Percentiles rank a stretch among this genome's conserved stretches.
phyloP scores from a whole-genome alignment of 2,113 vertebrate species.

The Gopherus evgoodei region DNA sequence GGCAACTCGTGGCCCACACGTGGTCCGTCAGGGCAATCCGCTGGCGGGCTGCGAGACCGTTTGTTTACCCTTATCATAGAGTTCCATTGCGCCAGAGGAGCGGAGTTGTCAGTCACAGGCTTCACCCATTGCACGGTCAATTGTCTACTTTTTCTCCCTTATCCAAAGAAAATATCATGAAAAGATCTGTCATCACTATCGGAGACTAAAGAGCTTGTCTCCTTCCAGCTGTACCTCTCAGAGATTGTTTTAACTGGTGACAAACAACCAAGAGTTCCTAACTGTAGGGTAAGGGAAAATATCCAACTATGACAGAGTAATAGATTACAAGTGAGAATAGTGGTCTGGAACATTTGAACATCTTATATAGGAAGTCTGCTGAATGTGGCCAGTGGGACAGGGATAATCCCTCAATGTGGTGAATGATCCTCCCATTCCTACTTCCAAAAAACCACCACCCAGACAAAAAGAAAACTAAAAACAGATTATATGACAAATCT shows the following conservation, averaged over 20 bases:
- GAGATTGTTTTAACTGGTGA: background rate
- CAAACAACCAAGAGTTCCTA: background rate
- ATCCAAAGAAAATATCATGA: background rate
- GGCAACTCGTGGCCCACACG: no score
- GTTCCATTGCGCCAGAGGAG: background rate
- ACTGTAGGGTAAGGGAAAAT: background rate
- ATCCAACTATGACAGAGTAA: background rate
- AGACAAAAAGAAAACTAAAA: background rate
- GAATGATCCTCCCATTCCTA: background rate
- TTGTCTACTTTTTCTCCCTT: background rate
- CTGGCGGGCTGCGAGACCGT: no score
- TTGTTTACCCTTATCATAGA: no score
- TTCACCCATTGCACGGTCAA: background rate
- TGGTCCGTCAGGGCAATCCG: no score
- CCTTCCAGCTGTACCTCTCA: background rate
- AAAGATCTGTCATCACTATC: background rate
- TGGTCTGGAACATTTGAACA: background rate
- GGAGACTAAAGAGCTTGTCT: background rate
- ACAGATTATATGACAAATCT: background rate
- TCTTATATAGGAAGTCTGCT: background rate
- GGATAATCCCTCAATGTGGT: background rate
- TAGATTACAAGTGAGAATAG: background rate
- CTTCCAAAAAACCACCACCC: background rate
- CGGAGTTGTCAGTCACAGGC: background rate
- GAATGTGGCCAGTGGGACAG: background rate